Conservation (phyloP, 2,888 invertebrate species). For the Laspeyria flexula region DNA sequence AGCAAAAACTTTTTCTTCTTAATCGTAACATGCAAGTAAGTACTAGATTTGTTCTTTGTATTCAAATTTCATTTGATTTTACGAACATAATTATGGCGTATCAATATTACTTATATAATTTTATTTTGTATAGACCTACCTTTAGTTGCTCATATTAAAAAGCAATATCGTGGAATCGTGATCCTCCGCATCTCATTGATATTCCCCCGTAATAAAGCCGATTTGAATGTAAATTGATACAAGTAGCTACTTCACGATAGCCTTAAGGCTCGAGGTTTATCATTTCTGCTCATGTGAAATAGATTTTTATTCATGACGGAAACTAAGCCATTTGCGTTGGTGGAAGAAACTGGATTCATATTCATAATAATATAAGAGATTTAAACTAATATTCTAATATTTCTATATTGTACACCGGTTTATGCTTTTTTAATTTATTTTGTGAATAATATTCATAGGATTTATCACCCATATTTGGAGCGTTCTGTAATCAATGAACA, state of each 20-base stretch:
- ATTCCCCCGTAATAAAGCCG: constrained; percentile 59
- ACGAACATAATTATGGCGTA: background rate
- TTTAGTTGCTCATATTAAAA: constrained; percentile 29
- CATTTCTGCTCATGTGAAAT: constrained; percentile 57
- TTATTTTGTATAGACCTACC: constrained; percentile 15
- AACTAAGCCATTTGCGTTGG: constrained; percentile 31
- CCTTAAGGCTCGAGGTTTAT: constrained; percentile 56
- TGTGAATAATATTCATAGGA: background rate
- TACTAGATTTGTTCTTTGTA: background rate
- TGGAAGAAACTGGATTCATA: constrained; percentile 25
- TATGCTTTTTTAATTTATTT: background rate
- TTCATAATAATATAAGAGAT: background rate
- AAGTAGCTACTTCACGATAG: constrained; percentile 58
- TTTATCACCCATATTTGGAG: background rate
- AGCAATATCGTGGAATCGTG: constrained; percentile 33
- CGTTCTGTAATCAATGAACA: constrained; percentile 26
- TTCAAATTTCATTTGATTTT: background rate
- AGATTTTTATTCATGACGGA: constrained; percentile 47
- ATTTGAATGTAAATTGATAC: constrained; percentile 66
- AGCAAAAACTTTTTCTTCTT: no score
- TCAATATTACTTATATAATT: constrained; percentile 2
- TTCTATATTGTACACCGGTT: background rate
- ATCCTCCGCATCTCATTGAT: constrained; percentile 55
- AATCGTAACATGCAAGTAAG: background rate
- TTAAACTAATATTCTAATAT: no score